Base-by-base conservation (phyloP, 2,888 invertebrate species). In the Deilephila porcellus region DNA sequence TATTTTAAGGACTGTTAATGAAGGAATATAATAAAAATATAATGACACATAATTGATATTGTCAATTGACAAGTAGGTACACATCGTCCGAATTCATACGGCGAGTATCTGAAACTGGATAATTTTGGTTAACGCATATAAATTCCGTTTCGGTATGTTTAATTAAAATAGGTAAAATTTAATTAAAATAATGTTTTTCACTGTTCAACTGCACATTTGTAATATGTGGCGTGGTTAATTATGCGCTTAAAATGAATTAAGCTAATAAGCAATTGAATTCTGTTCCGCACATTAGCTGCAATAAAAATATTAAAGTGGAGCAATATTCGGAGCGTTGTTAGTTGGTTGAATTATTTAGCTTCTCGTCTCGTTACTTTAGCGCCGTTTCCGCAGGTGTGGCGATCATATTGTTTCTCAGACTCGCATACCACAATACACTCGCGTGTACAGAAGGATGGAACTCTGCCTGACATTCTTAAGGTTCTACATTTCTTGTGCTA, bases 361-460 rank as follows among this genome's bases (percentile, higher is more conserved):
- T 86, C 90, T 90, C 91, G 92, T 91, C 93, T 93, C 93, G 92
- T 93, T 93, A 93, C 92, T 93, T 91, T 90, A 89, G 88, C 86
- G 85, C 79, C 88, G 92, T 92, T 93, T 93, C 93, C 93, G 93
- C 94, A 94, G 94, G 94, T 94, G 94, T 93, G 91, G 93, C 93
- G 90, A 93, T 93, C 93, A 93, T 93, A 93, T 93, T 93, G 93
- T 93, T 88, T 89, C 91, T 86, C 88, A 84, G 87, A 83, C 88
- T 86, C 88, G 84, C 74, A 70, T n/a, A 67, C 70, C 71, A 63
- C 37, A 73, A 73, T 37, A 52, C 45, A 70, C 20, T 4, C 52
- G 29, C 29, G 5, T 19, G 4, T 60, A 60, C 73, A 73, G 73
- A 73, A 71, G 63, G 62, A 8, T 37, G 17, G 32, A 14, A 32